Percentiles rank a stretch among this genome's conserved stretches.
These are phyloP conservation scores for Antrozous pallidus DNA, from an alignment of 2,797 vertebrate species.

Conservation along the genomic window DNA sequence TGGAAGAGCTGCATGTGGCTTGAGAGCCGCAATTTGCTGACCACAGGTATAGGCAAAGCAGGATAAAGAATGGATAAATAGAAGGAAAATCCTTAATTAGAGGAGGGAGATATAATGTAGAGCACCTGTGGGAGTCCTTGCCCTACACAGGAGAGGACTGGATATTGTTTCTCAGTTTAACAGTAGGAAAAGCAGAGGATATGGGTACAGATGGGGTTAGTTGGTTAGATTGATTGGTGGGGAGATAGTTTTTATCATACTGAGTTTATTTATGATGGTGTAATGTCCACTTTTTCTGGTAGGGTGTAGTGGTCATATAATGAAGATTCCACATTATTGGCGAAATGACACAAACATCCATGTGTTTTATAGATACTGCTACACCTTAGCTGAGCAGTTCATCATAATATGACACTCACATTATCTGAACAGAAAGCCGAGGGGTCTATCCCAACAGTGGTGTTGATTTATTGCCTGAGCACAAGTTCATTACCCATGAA, in stretches of 20 bases:
- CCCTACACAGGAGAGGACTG: neutral
- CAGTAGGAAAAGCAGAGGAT: neutral
- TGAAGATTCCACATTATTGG: neutral
- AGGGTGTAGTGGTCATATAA: neutral
- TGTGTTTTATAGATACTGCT: neutral
- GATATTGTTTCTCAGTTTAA: neutral
- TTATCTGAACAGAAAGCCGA: neutral
- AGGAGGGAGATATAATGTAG: neutral
- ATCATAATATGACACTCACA: neutral
- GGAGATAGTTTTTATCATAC: neutral
- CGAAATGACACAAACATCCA: neutral
- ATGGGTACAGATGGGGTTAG: neutral
- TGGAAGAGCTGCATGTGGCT: too few relatives aligned
- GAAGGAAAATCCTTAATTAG: neutral
- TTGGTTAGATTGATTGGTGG: neutral
- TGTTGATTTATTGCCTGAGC: constrained; percentile 28
- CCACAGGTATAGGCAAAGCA: too few relatives aligned
- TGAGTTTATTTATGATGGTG: neutral
- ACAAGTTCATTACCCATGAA: constrained; percentile 30
- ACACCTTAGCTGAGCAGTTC: neutral
- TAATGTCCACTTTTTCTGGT: neutral
- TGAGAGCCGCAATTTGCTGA: too few relatives aligned
- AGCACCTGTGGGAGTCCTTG: neutral
- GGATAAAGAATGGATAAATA: neutral
- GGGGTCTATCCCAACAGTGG: neutral